Percentiles rank a stretch among this genome's conserved stretches.
Evolutionary conservation across 2,113 vertebrate species (phyloP).

Genomic region (Eudyptes chrysolophus): DNA sequence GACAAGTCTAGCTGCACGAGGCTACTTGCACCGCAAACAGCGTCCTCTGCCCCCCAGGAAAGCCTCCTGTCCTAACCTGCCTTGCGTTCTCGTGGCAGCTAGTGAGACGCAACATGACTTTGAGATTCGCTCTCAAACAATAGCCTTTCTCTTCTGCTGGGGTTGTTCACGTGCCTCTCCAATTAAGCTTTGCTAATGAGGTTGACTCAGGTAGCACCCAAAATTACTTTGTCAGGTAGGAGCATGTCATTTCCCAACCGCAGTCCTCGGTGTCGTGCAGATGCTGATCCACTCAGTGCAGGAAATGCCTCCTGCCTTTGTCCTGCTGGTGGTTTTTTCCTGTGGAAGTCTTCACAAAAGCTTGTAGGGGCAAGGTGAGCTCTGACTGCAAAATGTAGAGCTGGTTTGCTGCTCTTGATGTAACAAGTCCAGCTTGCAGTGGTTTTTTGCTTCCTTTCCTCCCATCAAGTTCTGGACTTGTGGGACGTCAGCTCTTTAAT

Average conservation of each 20-base stretch:
- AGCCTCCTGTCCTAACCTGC: not conserved
- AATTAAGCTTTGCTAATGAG: not conserved
- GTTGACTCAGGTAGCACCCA: not conserved
- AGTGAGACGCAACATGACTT: not conserved
- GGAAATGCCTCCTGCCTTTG: not conserved
- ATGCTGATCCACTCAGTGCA: not conserved
- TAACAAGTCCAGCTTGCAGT: not conserved
- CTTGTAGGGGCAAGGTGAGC: not conserved
- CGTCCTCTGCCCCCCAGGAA: not conserved
- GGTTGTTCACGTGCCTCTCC: not conserved
- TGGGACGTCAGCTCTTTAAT: fast-evolving
- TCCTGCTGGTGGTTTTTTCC: not conserved
- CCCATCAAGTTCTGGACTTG: not conserved
- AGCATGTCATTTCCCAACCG: not conserved
- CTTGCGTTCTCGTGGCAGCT: not conserved
- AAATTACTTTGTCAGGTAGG: not conserved
- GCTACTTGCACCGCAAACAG: not conserved
- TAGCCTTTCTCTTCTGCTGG: not conserved
- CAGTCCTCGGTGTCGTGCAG: not conserved
- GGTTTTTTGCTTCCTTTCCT: not conserved
- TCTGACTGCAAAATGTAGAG: not conserved
- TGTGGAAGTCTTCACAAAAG: not conserved
- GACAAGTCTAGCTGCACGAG: not conserved
- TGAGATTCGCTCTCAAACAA: not conserved
- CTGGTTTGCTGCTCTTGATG: not conserved